These are phyloP conservation scores for Platalea minor DNA, from an alignment of 2,797 vertebrate genomes.

Conservation along the genomic window DNA sequence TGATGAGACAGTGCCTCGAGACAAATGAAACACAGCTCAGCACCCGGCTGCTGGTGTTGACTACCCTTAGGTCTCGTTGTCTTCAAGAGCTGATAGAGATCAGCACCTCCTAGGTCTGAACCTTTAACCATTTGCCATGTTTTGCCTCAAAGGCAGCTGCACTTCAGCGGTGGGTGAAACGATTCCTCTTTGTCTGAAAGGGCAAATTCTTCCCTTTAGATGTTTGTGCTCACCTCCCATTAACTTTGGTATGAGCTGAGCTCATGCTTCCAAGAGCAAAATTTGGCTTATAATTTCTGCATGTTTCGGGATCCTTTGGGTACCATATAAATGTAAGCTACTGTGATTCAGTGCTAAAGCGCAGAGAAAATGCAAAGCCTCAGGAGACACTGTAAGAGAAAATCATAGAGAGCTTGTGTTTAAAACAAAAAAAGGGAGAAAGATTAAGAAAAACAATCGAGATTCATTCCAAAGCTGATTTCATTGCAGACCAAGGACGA, in stretches of 20 bases:
- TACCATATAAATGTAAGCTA: constrained; percentile 52
- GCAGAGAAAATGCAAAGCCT: constrained; percentile 38
- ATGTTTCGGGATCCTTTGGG: constrained; percentile 40
- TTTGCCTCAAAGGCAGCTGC: constrained; percentile 57
- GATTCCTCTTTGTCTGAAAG: constrained; percentile 39
- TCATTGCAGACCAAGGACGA: not conserved
- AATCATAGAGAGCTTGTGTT: constrained; percentile 8
- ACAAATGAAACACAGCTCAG: constrained; percentile 8
- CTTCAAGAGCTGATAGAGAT: constrained; percentile 44
- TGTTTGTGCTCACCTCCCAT: constrained; percentile 53
- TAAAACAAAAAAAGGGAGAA: not conserved
- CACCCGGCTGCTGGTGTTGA: not conserved
- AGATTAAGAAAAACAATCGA: not conserved
- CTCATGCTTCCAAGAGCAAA: constrained; percentile 59
- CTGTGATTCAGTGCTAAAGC: constrained; percentile 41
- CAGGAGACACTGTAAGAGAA: not conserved
- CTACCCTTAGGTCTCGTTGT: constrained; percentile 23
- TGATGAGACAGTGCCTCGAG: not conserved
- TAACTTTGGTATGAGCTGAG: constrained; percentile 62
- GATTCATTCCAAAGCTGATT: constrained; percentile 11
- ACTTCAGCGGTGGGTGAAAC: constrained; percentile 10
- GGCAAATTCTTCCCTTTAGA: constrained; percentile 52
- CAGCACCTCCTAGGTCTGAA: constrained; percentile 18
- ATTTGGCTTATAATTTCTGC: constrained; percentile 52
- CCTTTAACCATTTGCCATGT: constrained; percentile 51